Percentiles rank a stretch among this genome's conserved stretches.
phyloP scores from a whole-genome alignment of 1,140 invertebrate genomes.

The Listronotus bonariensis region DNA sequence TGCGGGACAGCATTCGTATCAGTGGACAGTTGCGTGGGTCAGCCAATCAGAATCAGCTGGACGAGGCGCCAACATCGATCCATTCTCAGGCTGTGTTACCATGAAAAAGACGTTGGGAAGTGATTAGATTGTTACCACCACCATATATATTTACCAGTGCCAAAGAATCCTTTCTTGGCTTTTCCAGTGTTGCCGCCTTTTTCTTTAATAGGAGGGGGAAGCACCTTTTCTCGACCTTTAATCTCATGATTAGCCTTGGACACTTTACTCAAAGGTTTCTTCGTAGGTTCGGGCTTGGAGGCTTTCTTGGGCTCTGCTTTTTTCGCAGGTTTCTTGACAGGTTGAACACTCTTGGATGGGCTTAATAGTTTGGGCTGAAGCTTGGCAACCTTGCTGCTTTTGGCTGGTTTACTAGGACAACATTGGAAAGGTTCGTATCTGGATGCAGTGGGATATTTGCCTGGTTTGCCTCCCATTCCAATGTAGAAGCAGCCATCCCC shows the following conservation, averaged over 20 bases:
- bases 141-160: constrained; percentile 72
- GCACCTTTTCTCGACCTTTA: constrained; percentile 34
- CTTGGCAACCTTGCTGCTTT: constrained; percentile 72
- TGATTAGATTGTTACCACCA: constrained; percentile 57
- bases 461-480: constrained; percentile 84
- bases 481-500: constrained; percentile 95
- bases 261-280: constrained; percentile 39
- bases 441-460: constrained; percentile 70
- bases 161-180: constrained; percentile 80
- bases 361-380: constrained; percentile 56
- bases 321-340: constrained; percentile 49
- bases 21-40: constrained; percentile 5
- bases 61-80: neutral
- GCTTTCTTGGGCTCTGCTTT: constrained; percentile 52
- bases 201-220: constrained; percentile 50
- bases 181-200: constrained; percentile 59
- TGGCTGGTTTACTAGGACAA: constrained; percentile 81
- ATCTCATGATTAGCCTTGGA: constrained; percentile 43
- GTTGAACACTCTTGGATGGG: constrained; percentile 23
- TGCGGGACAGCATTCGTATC: constrained; percentile 1
- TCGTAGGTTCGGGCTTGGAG: constrained; percentile 49
- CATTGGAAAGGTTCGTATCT: constrained; percentile 84
- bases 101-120: constrained; percentile 50
- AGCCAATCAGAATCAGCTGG: neutral
- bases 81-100: constrained; percentile 46